Conservation (phyloP, 2,797 vertebrate species). For the Syncerus caffer region DNA sequence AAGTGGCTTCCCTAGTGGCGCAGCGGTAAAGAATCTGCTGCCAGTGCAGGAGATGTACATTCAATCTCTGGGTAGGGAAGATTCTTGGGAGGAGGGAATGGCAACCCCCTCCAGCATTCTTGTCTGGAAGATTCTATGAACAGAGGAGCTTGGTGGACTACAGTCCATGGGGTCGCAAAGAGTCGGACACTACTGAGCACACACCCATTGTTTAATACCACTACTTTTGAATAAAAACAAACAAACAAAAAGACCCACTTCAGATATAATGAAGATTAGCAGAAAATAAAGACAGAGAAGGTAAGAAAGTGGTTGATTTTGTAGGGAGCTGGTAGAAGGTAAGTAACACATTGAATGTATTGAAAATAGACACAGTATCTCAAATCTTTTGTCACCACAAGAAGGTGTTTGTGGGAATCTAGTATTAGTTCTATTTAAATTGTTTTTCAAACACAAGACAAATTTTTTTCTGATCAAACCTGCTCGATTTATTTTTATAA, state of each 20-base stretch:
- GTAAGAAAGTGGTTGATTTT: not conserved
- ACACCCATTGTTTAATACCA: not conserved
- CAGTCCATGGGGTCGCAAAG: not conserved
- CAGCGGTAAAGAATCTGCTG: not conserved
- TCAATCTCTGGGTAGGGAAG: not conserved
- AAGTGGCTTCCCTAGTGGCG: not conserved
- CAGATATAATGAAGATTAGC: not conserved
- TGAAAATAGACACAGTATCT: not conserved
- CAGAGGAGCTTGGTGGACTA: not conserved
- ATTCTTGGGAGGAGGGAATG: not conserved
- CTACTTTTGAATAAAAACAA: not conserved
- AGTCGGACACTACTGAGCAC: not conserved
- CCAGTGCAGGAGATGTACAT: not conserved
- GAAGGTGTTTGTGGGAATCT: not conserved
- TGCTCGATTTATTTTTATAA: not conserved
- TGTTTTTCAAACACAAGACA: not conserved
- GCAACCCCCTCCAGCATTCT: not conserved
- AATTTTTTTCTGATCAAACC: not conserved
- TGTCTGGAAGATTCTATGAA: not conserved
- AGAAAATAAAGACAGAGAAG: not conserved
- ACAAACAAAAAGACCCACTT: not conserved
- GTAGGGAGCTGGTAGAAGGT: not conserved
- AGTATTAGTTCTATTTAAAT: not conserved
- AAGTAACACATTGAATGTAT: not conserved
- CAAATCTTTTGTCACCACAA: not conserved